Percentiles rank a stretch among this genome's conserved stretches.
Conservation (phyloP, 1,140 invertebrate genomes). For the Monochamus saltuarius region DNA sequence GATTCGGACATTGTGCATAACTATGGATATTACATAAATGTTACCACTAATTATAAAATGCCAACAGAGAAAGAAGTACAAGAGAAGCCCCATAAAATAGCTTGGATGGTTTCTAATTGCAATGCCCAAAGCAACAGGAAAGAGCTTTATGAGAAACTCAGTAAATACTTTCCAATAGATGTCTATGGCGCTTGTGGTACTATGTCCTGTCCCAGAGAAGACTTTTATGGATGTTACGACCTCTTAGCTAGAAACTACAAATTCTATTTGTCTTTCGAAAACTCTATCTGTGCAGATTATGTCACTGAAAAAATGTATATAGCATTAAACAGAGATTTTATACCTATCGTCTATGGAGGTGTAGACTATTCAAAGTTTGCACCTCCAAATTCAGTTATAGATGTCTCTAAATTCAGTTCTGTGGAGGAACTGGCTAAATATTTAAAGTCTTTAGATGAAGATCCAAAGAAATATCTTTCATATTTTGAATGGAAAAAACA, state of each 20-base stretch:
- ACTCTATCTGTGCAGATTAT: slow-evolving; percentile 59
- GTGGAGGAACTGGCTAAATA: slow-evolving; percentile 56
- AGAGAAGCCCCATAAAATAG: slow-evolving; percentile 53
- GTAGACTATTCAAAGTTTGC: slow-evolving; percentile 57
- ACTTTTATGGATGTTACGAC: slow-evolving; percentile 49
- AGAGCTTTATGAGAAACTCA: slow-evolving; percentile 56
- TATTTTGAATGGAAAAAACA: slow-evolving; percentile 56
- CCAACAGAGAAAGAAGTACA: slow-evolving; percentile 26
- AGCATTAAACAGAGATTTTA: slow-evolving; percentile 47
- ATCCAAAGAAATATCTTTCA: slow-evolving; percentile 52
- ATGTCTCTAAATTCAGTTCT: slow-evolving; percentile 58
- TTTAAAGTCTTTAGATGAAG: slow-evolving; percentile 53
- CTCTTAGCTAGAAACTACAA: slow-evolving; percentile 52
- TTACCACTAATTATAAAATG: slow-evolving; percentile 9
- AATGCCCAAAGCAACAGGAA: slow-evolving; percentile 56
- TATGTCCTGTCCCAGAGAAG: slow-evolving; percentile 44
- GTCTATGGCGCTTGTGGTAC: slow-evolving; percentile 66
- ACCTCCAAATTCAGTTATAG: slow-evolving; percentile 63
- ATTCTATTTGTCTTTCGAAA: slow-evolving; percentile 64
- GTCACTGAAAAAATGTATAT: slow-evolving; percentile 62
- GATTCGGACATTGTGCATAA: slow-evolving; percentile 21
- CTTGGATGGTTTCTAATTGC: slow-evolving; percentile 67
- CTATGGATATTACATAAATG: slow-evolving; percentile 17
- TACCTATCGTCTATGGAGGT: slow-evolving; percentile 61
- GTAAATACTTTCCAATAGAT: slow-evolving; percentile 61